These are phyloP conservation scores for Gymnobelideus leadbeateri DNA, from an alignment of 2,113 vertebrate genomes.

Conservation along the genomic window DNA sequence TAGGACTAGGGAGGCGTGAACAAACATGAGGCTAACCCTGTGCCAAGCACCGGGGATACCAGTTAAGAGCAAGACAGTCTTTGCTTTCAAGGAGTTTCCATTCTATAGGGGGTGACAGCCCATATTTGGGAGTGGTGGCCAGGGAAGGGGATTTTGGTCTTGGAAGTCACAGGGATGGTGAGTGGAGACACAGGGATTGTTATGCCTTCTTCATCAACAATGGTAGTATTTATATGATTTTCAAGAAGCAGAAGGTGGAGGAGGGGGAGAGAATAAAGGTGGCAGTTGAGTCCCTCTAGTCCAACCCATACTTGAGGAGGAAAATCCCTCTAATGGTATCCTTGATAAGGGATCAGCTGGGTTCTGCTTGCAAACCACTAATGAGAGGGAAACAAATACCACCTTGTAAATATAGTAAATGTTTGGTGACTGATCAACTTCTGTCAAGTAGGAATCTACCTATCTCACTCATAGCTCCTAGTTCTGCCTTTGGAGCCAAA, in stretches of 20 bases:
- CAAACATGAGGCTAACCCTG: neutral
- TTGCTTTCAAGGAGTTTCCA: neutral
- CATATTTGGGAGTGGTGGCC: neutral
- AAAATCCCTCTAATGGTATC: neutral
- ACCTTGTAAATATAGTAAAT: neutral
- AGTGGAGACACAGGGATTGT: neutral
- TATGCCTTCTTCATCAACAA: neutral
- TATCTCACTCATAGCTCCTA: neutral
- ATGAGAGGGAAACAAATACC: neutral
- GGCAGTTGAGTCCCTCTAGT: neutral
- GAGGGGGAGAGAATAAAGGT: neutral
- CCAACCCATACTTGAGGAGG: neutral
- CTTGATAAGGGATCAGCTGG: neutral
- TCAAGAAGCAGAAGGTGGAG: neutral
- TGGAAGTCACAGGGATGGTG: neutral
- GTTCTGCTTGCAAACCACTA: neutral
- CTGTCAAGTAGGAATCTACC: neutral
- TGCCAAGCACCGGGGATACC: too few relatives aligned
- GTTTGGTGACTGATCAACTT: neutral
- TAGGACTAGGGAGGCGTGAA: neutral
- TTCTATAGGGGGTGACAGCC: neutral
- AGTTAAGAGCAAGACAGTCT: neutral
- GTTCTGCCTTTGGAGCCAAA: neutral
- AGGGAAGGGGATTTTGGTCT: neutral
- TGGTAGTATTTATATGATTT: neutral